Base-by-base conservation (phyloP, 2,888 invertebrate species). In the Desoria tigrina region DNA sequence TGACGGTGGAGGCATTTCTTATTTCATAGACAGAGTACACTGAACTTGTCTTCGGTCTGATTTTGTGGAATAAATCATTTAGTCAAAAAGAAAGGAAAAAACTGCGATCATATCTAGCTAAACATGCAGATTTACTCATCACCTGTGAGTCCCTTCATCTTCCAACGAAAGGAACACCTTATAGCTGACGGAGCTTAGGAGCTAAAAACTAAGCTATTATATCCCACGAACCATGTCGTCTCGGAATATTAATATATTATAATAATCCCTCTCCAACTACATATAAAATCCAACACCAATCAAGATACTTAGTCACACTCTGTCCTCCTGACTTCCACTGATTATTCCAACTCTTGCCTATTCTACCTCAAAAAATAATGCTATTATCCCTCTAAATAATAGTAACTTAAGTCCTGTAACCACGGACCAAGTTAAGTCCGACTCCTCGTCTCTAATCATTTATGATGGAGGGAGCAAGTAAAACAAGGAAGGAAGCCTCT, bases 61-160 rank as follows among this genome's bases (percentile, higher is more conserved):
- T 66, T 74, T 68, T 70, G 60, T 64, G 63, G 70, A 72, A 75
- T 75, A 73, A 75, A 73, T 75, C 75, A 75, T 69, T 73, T 72
- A 59, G 32, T 60, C 73, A 61, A 62, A 69, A 72, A 69, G 68
- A 72, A 66, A 68, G 66, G 56, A 57, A 61, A 67, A 72, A 67
- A 65, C 68, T 68, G 66, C 66, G 55, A 55, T 73, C 68, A 71
- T 68, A 66, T 63, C 66, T 57, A 65, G 63, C 65, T 69, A 56
- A 63, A 53, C 58, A 62, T 62, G 62, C 66, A 63, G 62, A 63
- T 62, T 57, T 39, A 56, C 55, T 63, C 27, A 32, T 50, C 45
- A 45, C 45, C 21, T 32, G n/a, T n/a, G 45, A 45, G 45, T n/a
- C 45, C 21, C 51, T 18, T 51, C 26, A 51, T 24, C 51, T 51